A percentile compares a stretch with the other conserved stretches of the same genome.
Evolutionary conservation across 2,888 invertebrate genomes (phyloP).

Genomic region (Tenthredo mesomela): DNA sequence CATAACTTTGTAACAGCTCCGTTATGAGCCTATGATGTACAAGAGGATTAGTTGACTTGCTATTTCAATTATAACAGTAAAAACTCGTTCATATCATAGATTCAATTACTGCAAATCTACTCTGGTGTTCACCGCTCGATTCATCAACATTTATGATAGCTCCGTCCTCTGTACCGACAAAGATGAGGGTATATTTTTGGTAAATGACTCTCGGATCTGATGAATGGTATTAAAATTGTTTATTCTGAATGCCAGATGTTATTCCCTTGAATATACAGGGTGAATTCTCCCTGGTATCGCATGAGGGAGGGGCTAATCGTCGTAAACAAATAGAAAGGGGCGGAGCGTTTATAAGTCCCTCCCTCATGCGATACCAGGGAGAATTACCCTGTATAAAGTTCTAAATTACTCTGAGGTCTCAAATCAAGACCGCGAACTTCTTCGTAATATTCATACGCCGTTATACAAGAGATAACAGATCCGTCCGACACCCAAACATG

Average conservation of each 20-base stretch:
- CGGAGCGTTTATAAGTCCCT: too few relatives aligned
- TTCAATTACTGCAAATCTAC: conserved; percentile 53
- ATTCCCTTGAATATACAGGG: background rate
- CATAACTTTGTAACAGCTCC: conserved; percentile 60
- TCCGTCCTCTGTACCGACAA: conserved; percentile 64
- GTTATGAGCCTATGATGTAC: conserved; percentile 60
- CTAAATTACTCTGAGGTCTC: conserved; percentile 54
- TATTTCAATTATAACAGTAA: background rate
- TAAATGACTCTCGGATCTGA: conserved; percentile 58
- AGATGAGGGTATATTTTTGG: conserved; percentile 59
- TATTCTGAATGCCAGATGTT: background rate
- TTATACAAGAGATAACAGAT: conserved; percentile 61
- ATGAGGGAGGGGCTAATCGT: too few relatives aligned
- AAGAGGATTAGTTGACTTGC: background rate
- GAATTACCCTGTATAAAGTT: background rate
- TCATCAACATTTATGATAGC: conserved; percentile 60
- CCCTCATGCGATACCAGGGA: too few relatives aligned
- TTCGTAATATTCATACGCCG: conserved; percentile 62
- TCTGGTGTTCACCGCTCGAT: conserved; percentile 60
- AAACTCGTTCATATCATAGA: background rate
- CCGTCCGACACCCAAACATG: conserved; percentile 62
- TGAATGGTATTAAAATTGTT: background rate
- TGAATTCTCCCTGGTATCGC: too few relatives aligned
- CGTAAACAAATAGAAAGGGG: too few relatives aligned
- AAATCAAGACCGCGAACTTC: conserved; percentile 55